Base-by-base conservation (phyloP, 2,888 invertebrate species). In the Clitarchus hookeri region DNA sequence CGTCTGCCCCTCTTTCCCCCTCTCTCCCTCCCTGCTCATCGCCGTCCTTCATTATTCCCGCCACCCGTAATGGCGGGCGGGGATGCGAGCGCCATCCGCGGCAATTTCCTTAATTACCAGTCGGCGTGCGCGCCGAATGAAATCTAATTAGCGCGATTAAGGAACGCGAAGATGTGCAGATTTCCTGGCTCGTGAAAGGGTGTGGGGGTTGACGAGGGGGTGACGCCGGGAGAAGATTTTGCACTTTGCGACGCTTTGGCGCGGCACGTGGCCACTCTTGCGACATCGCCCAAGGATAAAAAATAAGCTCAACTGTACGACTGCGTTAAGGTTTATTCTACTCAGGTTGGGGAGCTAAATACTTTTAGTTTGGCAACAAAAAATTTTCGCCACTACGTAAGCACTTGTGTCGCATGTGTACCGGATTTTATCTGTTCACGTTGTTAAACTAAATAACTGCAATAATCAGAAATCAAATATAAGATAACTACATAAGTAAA, bases 91-190 rank as follows among this genome's bases (percentile, higher is more conserved):
- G 19, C 65, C 65, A n/a, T 65, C 65, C 65, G 65, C 8, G 65
- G 65, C 65, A 65, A 65, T 65, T n/a, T 65, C n/a, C 65, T 65
- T 65, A 65, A 65, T 65, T 65, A 65, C 65, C 65, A 65, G 65
- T 65, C 65, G 65, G 65, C 65, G 65, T 19, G 53, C 65, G 65
- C 65, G n/a, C 65, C 65, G 23, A 65, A 65, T n/a, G 65, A 65
- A 65, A 65, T 65, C 8, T 65, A 65, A 65, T 65, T 65, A 65
- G 65, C 65, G 65, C 65, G 65, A 65, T 65, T 65, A 65, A 65
- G 65, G 65, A 65, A 12, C 23, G 65, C 65, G 65, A 65, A 65
- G 65, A 65, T 65, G 65, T 65, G 65, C 65, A 65, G 65, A 65
- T 65, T 65, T 65, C 65, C 65, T 16, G 48, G 48, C 48, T 16